phyloP scores from a whole-genome alignment of 2,113 vertebrate genomes.

The Felis catus region F.catus_Fca126_mat1.0 CM031419.1:99183001-99183500 shows the following conservation, averaged over 20 bases:
- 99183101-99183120: background rate
- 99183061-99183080: background rate
- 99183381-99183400: background rate
- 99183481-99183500: background rate
- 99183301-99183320: background rate
- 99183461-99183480: background rate
- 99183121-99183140: accelerated
- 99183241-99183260: background rate
- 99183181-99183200: background rate
- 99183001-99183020: background rate
- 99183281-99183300: background rate
- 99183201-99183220: background rate
- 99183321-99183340: background rate
- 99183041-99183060: background rate
- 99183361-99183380: background rate
- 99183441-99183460: background rate
- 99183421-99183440: background rate
- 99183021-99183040: background rate
- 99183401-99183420: too few species aligned
- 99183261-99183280: background rate
- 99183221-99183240: background rate
- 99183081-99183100: background rate
- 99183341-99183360: accelerated
- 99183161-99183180: too few species aligned
- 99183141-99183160: accelerated